Conservation (phyloP, 1,140 invertebrate species). For the Scaptomyza graminum region DNA sequence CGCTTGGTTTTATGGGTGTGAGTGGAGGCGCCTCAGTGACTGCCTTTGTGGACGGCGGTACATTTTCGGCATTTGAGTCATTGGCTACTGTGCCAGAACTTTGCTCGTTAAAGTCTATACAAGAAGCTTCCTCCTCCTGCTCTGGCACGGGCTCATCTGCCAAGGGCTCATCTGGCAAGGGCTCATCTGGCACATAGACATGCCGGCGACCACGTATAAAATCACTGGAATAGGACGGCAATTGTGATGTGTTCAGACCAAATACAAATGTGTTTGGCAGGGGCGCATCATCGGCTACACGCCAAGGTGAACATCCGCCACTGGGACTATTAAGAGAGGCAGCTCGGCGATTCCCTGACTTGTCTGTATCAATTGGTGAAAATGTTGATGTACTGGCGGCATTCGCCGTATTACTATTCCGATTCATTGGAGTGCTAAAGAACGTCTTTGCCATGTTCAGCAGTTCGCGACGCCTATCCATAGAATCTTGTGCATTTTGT, state of each 20-base stretch:
- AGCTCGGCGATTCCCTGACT: neutral
- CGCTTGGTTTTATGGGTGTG: constrained; percentile 5
- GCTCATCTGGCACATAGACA: constrained; percentile 59
- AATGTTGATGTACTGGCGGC: constrained; percentile 16
- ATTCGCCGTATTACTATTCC: constrained; percentile 4
- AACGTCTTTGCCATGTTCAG: constrained; percentile 60
- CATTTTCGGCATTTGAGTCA: constrained; percentile 74
- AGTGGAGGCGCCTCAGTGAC: neutral
- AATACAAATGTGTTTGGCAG: constrained; percentile 70
- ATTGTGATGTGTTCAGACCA: constrained; percentile 61
- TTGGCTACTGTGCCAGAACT: constrained; percentile 26
- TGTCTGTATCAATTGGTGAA: constrained; percentile 47
- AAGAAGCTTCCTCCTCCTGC: constrained; percentile 6
- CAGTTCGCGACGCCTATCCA: constrained; percentile 43
- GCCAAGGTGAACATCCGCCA: constrained; percentile 64
- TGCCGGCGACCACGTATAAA: constrained; percentile 39
- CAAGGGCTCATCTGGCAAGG: too few species aligned
- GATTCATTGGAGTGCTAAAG: constrained; percentile 64
- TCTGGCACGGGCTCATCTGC: constrained; percentile 32
- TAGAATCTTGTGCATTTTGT: constrained; percentile 7
- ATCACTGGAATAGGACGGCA: constrained; percentile 79
- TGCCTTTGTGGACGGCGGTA: constrained; percentile 34
- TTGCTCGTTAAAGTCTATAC: constrained; percentile 1
- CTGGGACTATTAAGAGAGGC: neutral
- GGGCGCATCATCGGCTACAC: constrained; percentile 53